Base-by-base conservation (phyloP, 1,140 invertebrate genomes). In the Hydropsyche tenuis region DNA sequence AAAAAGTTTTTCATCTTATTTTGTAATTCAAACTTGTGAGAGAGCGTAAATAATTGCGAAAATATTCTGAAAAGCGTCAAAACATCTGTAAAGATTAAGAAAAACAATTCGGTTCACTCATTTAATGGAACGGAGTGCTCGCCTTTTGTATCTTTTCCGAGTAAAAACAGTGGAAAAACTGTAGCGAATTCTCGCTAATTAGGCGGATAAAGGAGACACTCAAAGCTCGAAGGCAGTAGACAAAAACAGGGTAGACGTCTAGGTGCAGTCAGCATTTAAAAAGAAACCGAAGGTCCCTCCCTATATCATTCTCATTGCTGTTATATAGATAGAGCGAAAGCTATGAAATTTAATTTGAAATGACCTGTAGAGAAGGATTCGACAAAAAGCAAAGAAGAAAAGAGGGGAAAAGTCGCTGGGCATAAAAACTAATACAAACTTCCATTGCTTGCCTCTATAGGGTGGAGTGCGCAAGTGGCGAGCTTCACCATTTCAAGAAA, bases 291-390 rank as follows among this genome's bases (percentile, higher is more conserved):
- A 51, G 18, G 46, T 51, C 18, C 18, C n/a, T n/a, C n/a, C n/a
- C n/a, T n/a, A n/a, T n/a, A n/a, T n/a, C n/a, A n/a, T n/a, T n/a
- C n/a, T n/a, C n/a, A n/a, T n/a, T n/a, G n/a, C n/a, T n/a, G 18
- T 16, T n/a, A 16, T 51, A 20, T 16, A 51, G 46, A 20, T 5
- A 6, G 14, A 23, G 6, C 3, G 12, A 65, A 42, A 23, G 42
- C 63, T 23, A 65, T 65, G 42, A 65, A 65, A 65, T 65, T 43
- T 65, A 65, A 65, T 65, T 65, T 65, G 14, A 18, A 65, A 43
- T 45, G 30, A 16, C n/a, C 63, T 12, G 30, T 43, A 30, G 4
- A 42, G 20, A 43, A 60, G 56, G 14, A 25, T 14, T 14, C 20
- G 23, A 27, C 56, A 27, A 60, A 60, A 25, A 25, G 23, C 20